Evolutionary conservation across 2,113 vertebrate species (phyloP).

Genomic region (Saguinus midas): DNA sequence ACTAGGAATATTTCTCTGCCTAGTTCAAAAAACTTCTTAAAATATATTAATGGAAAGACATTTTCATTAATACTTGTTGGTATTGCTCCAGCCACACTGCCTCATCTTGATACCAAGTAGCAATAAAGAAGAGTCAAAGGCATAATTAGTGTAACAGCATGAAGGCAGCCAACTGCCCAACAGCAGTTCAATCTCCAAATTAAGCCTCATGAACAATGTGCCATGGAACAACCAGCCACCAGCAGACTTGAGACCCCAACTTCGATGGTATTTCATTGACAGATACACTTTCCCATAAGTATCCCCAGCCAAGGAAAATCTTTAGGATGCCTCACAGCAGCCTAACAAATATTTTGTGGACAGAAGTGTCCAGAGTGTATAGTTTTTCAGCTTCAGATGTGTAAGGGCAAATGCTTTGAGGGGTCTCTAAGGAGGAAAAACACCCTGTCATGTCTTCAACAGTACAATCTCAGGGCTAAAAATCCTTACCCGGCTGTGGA

Average conservation of each 20-base stretch:
- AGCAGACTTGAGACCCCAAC: neutral
- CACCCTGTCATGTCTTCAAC: neutral
- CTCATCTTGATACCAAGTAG: neutral
- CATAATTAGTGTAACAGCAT: neutral
- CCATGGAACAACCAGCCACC: neutral
- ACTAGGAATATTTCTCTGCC: neutral
- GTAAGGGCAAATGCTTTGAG: neutral
- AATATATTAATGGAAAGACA: neutral
- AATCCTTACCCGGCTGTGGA: slow-evolving; percentile 95
- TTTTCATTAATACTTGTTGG: neutral
- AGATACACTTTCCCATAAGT: neutral
- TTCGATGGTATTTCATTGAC: neutral
- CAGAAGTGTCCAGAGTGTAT: neutral
- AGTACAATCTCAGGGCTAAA: neutral
- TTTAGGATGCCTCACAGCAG: neutral
- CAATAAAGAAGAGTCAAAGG: neutral
- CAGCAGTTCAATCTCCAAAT: neutral
- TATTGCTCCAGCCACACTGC: neutral
- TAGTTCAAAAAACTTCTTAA: neutral
- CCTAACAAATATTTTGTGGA: neutral
- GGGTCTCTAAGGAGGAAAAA: neutral
- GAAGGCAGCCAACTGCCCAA: neutral
- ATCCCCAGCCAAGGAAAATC: neutral
- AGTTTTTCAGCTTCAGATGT: neutral
- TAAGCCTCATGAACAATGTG: neutral